A percentile compares a stretch with the other conserved stretches of the same genome.
Evolutionary conservation across 2,888 invertebrate genomes (phyloP).

Genomic region (Hemicrepidius hirtus): DNA sequence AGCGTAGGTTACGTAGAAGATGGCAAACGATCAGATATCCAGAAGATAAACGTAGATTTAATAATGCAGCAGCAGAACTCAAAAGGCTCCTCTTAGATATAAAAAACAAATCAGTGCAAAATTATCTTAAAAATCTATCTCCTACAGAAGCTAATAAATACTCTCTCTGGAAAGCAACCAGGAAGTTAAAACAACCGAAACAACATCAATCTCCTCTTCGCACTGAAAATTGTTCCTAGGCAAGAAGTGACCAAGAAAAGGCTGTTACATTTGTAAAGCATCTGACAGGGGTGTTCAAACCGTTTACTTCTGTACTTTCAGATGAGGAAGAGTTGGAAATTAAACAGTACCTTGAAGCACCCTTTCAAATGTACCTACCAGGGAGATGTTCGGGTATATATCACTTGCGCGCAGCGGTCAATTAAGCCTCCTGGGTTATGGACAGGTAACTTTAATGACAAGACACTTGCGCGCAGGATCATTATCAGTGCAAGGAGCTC

Average conservation of each 20-base stretch:
- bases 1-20: conserved; percentile 12
- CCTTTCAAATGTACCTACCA: conserved; percentile 20
- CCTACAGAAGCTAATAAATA: not conserved
- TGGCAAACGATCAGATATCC: conserved; percentile 16
- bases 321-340: conserved; percentile 11
- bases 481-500: too few relatives aligned
- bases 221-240: conserved; percentile 3
- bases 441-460: too few relatives aligned
- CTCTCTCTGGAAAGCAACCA: conserved; percentile 15
- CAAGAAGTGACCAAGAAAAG: conserved; percentile 16
- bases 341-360: conserved; percentile 18
- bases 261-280: conserved; percentile 1
- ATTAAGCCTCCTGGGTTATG: too few relatives aligned
- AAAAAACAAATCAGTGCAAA: not conserved
- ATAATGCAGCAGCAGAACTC: not conserved
- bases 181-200: conserved; percentile 14
- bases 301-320: not conserved
- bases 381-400: too few relatives aligned
- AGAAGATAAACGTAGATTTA: conserved; percentile 15
- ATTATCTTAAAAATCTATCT: not conserved
- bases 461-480: too few relatives aligned
- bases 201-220: conserved; percentile 7
- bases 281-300: not conserved
- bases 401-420: too few relatives aligned
- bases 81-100: not conserved